These are phyloP conservation scores for Varanus komodoensis DNA, from an alignment of 2,113 vertebrate genomes.

Conservation along the genomic window DNA sequence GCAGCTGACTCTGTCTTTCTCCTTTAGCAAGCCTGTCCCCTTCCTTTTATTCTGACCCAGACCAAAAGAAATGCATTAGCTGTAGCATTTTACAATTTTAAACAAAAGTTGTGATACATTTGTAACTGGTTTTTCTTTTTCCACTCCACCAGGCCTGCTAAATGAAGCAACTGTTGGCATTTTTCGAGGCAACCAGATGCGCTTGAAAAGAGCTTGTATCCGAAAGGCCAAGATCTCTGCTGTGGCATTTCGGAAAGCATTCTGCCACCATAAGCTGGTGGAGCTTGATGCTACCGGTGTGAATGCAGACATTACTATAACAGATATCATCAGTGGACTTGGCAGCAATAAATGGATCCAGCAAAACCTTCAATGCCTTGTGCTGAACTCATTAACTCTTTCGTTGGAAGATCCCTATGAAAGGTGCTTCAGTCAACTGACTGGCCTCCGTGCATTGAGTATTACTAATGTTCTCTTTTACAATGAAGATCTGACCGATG, in stretches of 20 bases:
- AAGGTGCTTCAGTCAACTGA: slow-evolving; percentile 89
- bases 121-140: slow-evolving; percentile 51
- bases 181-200: slow-evolving; percentile 91
- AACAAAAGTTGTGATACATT: not conserved
- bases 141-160: slow-evolving; percentile 82
- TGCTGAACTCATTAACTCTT: slow-evolving; percentile 94
- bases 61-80: not conserved
- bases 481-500: slow-evolving; percentile 92
- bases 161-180: slow-evolving; percentile 96
- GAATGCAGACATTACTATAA: slow-evolving; percentile 96
- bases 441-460: slow-evolving; percentile 90
- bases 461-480: slow-evolving; percentile 97
- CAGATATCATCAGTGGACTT: slow-evolving; percentile 94
- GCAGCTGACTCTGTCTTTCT: not conserved
- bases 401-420: slow-evolving; percentile 92
- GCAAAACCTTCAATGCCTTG: slow-evolving; percentile 93
- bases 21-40: not conserved
- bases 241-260: slow-evolving; percentile 92
- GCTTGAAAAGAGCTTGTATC: slow-evolving; percentile 93
- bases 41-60: not conserved
- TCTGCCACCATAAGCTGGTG: slow-evolving; percentile 93
- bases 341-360: slow-evolving; percentile 91
- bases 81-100: not conserved
- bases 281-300: slow-evolving; percentile 95
- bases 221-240: slow-evolving; percentile 96